Percentiles rank a stretch among this genome's conserved stretches.
Evolutionary conservation across 1,140 invertebrate genomes (phyloP).

Genomic region (Macrocentrus cingulum): DNA sequence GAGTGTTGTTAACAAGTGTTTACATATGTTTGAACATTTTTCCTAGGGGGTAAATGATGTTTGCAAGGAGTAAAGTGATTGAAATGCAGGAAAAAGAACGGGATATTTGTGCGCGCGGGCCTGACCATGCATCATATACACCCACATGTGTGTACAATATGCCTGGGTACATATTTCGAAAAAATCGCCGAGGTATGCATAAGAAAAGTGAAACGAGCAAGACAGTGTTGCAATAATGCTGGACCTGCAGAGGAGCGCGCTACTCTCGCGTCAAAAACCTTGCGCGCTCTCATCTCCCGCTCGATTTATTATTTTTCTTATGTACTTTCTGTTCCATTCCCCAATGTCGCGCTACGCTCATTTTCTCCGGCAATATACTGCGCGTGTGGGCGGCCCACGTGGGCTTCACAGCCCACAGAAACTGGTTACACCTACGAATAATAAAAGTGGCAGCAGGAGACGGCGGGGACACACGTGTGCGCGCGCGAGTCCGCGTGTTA

Average conservation of each 20-base stretch:
- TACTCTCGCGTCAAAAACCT: constrained; percentile 1
- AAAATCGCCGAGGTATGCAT: background rate
- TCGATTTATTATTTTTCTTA: constrained; percentile 12
- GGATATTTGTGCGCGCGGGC: constrained; percentile 37
- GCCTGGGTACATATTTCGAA: constrained; percentile 6
- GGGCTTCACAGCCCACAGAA: constrained; percentile 56
- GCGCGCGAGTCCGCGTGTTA: background rate
- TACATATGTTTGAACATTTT: too few relatives aligned
- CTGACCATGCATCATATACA: constrained; percentile 37
- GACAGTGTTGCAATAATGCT: constrained; percentile 1
- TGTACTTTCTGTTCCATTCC: too few relatives aligned
- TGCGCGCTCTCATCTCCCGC: constrained; percentile 9
- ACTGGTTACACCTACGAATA: constrained; percentile 54
- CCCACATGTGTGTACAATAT: constrained; percentile 39
- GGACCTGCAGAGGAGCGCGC: constrained; percentile 1
- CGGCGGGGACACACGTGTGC: background rate
- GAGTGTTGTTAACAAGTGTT: too few relatives aligned
- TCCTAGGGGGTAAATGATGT: too few relatives aligned
- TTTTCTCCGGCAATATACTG: constrained; percentile 14
- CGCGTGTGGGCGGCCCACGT: constrained; percentile 55
- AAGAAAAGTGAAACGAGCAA: constrained; percentile 6
- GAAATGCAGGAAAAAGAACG: constrained; percentile 28
- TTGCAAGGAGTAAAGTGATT: too few relatives aligned
- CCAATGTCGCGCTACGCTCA: constrained; percentile 6
- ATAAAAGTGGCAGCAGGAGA: constrained; percentile 4